A percentile compares a stretch with the other conserved stretches of the same genome.
Conservation (phyloP, 1,140 invertebrate species). For the Liolophura sinensis region DNA sequence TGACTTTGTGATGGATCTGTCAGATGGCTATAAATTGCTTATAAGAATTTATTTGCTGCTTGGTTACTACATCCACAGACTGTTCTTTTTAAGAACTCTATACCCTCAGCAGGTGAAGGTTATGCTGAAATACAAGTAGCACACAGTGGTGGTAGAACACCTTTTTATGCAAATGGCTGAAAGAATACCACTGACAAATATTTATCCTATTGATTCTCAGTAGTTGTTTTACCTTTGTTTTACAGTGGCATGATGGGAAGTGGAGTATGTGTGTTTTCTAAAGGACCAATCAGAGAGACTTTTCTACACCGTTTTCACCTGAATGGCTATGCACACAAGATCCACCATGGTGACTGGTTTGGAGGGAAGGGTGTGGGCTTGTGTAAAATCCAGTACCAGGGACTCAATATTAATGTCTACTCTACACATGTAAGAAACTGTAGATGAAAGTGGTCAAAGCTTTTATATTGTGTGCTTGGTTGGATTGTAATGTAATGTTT, state of each 20-base stretch:
- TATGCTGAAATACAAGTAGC: no score
- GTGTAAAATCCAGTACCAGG: slow-evolving; percentile 73
- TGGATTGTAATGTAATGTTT: background rate
- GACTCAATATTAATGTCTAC: slow-evolving; percentile 81
- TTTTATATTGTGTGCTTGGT: background rate
- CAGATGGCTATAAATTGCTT: no score
- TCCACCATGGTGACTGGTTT: slow-evolving; percentile 98
- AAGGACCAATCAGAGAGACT: slow-evolving; percentile 82
- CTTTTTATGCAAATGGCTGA: no score
- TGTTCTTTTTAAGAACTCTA: no score
- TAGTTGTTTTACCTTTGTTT: background rate
- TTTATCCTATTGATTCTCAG: background rate
- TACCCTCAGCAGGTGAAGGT: no score
- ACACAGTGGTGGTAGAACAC: no score
- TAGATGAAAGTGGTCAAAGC: background rate
- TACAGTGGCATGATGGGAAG: slow-evolving; percentile 88
- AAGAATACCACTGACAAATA: no score
- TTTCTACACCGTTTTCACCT: slow-evolving; percentile 90
- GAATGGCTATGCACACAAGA: slow-evolving; percentile 96
- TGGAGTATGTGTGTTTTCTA: slow-evolving; percentile 88
- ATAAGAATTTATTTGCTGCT: no score
- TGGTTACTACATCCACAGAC: no score
- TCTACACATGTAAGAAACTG: slow-evolving; percentile 82
- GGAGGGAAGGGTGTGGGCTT: slow-evolving; percentile 95
- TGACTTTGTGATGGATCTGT: no score